Evolutionary conservation across 1,140 invertebrate species (phyloP).

Genomic region (Anastatus disparis): DNA sequence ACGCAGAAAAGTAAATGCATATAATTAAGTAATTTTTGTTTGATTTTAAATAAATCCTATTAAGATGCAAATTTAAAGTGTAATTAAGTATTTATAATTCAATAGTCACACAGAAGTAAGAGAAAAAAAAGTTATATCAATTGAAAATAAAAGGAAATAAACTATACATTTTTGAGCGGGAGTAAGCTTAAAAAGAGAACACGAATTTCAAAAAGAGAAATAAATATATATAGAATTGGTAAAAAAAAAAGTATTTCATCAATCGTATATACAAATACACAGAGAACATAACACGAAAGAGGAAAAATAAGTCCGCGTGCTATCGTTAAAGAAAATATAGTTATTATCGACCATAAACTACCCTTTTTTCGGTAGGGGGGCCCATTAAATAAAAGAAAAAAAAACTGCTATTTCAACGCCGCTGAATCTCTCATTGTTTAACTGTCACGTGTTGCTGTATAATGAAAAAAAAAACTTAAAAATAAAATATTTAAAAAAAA

Average conservation of each 20-base stretch:
- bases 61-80: constrained; percentile 40
- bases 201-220: not conserved
- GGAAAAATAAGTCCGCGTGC: constrained; percentile 5
- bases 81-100: constrained; percentile 38
- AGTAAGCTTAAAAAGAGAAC: constrained; percentile 12
- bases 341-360: constrained; percentile 63
- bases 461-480: constrained; percentile 51
- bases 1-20: constrained; percentile 8
- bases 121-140: not conserved
- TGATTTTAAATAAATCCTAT: constrained; percentile 16
- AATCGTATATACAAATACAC: not conserved
- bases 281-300: not conserved
- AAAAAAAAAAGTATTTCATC: no score
- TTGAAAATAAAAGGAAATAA: not conserved
- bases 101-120: no score
- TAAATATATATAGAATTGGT: not conserved
- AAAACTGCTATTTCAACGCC: constrained; percentile 61
- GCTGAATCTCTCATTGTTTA: constrained; percentile 65
- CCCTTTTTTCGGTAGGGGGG: constrained; percentile 59
- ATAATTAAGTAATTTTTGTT: no score
- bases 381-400: no score
- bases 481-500: constrained; percentile 25
- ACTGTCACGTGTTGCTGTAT: constrained; percentile 63
- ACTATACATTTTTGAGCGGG: not conserved
- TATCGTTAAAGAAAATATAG: constrained; percentile 47